A percentile compares a stretch with the other conserved stretches of the same genome.
phyloP scores from a whole-genome alignment of 2,113 vertebrate species.

The Vidua macroura region DNA sequence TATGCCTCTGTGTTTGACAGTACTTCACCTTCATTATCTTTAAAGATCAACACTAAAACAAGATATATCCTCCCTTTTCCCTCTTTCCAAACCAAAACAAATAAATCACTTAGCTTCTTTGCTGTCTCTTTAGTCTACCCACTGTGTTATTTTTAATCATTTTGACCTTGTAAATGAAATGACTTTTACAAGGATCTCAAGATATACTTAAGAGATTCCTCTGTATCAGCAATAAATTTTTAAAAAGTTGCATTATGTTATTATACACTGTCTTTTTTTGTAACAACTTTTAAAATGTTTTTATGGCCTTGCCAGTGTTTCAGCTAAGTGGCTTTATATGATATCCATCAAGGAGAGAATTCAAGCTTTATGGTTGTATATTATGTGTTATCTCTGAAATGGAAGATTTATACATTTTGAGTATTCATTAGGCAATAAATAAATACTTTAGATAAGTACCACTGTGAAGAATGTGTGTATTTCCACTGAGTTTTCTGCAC shows the following conservation, averaged over 20 bases:
- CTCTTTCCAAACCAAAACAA: slow-evolving; percentile 22
- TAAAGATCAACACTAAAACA: slow-evolving; percentile 29
- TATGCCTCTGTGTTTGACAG: slow-evolving; percentile 22
- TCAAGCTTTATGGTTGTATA: neutral
- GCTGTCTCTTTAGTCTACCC: neutral
- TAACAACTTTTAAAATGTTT: neutral
- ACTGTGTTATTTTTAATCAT: slow-evolving; percentile 23
- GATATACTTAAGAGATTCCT: neutral
- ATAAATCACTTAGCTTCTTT: slow-evolving; percentile 38
- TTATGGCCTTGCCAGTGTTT: neutral
- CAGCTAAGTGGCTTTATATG: neutral
- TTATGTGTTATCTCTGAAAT: neutral
- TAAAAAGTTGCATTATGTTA: neutral
- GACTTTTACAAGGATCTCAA: neutral
- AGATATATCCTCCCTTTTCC: neutral
- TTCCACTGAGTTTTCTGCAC: neutral
- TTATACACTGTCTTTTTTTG: neutral
- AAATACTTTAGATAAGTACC: neutral
- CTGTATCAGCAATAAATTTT: neutral
- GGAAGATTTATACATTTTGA: neutral
- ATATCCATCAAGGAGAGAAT: neutral
- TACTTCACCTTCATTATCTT: slow-evolving; percentile 28
- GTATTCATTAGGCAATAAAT: neutral
- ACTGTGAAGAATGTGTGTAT: neutral
- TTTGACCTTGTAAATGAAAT: slow-evolving; percentile 4